Evolutionary conservation across 2,888 invertebrate genomes (phyloP).

Genomic region (Crematogaster levior): DNA sequence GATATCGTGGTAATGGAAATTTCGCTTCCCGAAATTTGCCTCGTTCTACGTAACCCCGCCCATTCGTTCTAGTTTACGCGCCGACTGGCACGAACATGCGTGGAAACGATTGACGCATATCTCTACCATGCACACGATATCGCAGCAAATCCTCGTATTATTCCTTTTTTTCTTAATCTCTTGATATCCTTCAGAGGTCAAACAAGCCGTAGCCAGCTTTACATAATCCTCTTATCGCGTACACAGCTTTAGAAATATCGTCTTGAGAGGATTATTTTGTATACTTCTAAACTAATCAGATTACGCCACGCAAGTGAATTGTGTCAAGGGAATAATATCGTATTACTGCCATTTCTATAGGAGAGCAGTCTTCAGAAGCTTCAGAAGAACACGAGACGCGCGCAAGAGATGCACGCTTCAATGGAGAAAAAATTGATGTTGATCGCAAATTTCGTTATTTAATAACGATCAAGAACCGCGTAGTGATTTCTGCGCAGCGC

Average conservation of each 20-base stretch:
- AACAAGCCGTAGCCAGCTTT: constrained; percentile 6
- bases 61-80: background rate
- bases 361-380: background rate
- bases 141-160: background rate
- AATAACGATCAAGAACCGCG: background rate
- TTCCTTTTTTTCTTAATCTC: background rate
- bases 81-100: background rate
- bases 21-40: constrained; percentile 57
- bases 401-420: no score
- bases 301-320: background rate
- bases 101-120: constrained; percentile 21
- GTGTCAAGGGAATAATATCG: background rate
- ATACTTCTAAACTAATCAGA: constrained; percentile 14
- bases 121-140: background rate
- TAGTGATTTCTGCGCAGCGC: background rate
- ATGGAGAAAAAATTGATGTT: background rate
- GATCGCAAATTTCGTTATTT: background rate
- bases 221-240: constrained; percentile 36
- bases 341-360: background rate
- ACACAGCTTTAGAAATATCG: constrained; percentile 15
- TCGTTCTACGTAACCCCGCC: constrained; percentile 38
- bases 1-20: constrained; percentile 59
- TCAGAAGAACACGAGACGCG: no score
- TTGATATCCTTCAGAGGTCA: background rate
- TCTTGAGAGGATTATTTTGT: constrained; percentile 24